Conservation (phyloP, 2,888 invertebrate species). For the Thalpophila matura region DNA sequence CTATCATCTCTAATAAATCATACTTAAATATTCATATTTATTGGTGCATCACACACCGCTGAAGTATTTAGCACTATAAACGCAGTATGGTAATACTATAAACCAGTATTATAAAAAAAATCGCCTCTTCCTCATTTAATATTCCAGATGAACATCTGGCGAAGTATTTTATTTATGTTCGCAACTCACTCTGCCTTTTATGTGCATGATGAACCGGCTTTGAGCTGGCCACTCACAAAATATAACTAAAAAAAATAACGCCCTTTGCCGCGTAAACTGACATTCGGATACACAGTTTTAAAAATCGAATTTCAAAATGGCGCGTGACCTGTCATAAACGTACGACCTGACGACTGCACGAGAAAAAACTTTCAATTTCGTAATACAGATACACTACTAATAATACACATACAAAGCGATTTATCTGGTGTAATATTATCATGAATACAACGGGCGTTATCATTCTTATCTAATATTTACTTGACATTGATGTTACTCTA, state of each 20-base stretch:
- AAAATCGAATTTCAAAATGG: slow-evolving; percentile 46
- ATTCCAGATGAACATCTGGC: slow-evolving; percentile 62
- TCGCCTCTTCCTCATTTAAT: slow-evolving; percentile 37
- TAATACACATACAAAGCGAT: slow-evolving; percentile 21
- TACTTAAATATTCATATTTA: slow-evolving; percentile 36
- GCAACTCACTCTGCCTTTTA: slow-evolving; percentile 53
- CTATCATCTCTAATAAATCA: slow-evolving; percentile 27
- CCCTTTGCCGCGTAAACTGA: slow-evolving; percentile 35
- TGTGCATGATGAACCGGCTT: slow-evolving; percentile 42
- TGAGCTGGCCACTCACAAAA: slow-evolving; percentile 32
- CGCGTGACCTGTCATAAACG: slow-evolving; percentile 30
- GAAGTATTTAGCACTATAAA: slow-evolving; percentile 28
- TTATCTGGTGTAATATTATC: slow-evolving; percentile 57
- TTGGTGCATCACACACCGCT: slow-evolving; percentile 40
- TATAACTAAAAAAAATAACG: slow-evolving; percentile 27
- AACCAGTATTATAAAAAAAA: slow-evolving; percentile 37
- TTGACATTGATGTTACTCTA: slow-evolving; percentile 56
- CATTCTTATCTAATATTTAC: slow-evolving; percentile 55
- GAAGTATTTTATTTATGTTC: slow-evolving; percentile 53
- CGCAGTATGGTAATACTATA: slow-evolving; percentile 25
- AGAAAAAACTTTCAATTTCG: slow-evolving; percentile 45
- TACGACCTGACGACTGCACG: slow-evolving; percentile 30
- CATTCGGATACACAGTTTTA: slow-evolving; percentile 34
- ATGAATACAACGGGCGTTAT: slow-evolving; percentile 44
- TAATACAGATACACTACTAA: slow-evolving; percentile 10